Evolutionary conservation across 2,888 invertebrate genomes (phyloP).

Genomic region (Coelinius sp.): DNA sequence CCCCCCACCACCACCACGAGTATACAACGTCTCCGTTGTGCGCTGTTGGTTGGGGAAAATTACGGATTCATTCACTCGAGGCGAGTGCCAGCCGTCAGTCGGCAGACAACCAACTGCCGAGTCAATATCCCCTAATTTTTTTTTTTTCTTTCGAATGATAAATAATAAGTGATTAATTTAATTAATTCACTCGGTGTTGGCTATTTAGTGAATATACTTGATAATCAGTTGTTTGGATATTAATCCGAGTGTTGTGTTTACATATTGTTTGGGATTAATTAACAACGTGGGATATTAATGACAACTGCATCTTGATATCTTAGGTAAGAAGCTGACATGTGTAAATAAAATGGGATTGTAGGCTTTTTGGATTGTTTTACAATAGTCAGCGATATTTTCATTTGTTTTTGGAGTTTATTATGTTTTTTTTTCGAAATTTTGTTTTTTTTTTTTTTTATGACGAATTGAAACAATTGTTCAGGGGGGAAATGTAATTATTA

Average conservation of each 20-base stretch:
- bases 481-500: no score
- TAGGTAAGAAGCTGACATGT: neutral
- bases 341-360: neutral
- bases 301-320: neutral
- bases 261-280: neutral
- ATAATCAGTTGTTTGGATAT: neutral
- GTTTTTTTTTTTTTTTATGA: no score
- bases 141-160: constrained; percentile 21
- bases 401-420: no score
- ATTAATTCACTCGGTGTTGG: neutral
- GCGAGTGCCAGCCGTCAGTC: constrained; percentile 50
- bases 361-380: no score
- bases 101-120: constrained; percentile 28
- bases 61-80: constrained; percentile 60
- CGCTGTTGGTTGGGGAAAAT: constrained; percentile 47
- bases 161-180: constrained; percentile 25
- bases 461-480: no score
- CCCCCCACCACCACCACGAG: neutral
- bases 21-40: constrained; percentile 10
- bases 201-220: neutral
- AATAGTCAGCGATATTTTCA: no score
- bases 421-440: no score
- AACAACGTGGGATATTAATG: constrained; percentile 17
- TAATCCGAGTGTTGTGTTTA: neutral
- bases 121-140: constrained; percentile 13